phyloP scores from a whole-genome alignment of 2,888 invertebrate genomes.

The Pycnomerus fuliginosus region DNA sequence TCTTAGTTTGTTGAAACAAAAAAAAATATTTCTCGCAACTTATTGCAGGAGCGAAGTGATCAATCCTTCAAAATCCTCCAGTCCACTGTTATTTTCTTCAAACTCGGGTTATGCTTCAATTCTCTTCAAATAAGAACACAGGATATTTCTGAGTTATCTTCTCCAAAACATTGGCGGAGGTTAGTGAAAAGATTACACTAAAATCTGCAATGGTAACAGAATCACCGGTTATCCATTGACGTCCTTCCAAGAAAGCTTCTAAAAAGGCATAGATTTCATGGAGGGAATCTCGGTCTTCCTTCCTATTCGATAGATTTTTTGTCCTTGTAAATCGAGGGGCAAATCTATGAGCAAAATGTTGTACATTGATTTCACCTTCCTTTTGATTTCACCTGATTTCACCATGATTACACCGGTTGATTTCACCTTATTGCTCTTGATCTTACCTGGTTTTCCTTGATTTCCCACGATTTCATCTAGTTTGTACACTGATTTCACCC shows the following conservation, averaged over 20 bases:
- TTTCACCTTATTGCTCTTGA: neutral
- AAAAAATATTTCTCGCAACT: no score
- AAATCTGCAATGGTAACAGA: slow-evolving; percentile 38
- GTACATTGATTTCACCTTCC: no score
- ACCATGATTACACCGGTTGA: no score
- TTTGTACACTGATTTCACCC: no score
- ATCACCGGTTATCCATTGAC: slow-evolving; percentile 29
- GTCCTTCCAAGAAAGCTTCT: slow-evolving; percentile 53
- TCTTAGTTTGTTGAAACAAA: no score
- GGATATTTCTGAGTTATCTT: slow-evolving; percentile 8
- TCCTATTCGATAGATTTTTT: slow-evolving; percentile 15
- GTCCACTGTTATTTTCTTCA: no score
- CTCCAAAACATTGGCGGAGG: slow-evolving; percentile 25
- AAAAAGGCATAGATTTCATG: slow-evolving; percentile 48
- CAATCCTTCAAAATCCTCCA: no score
- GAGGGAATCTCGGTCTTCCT: slow-evolving; percentile 3
- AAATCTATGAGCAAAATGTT: no score
- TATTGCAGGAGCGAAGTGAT: no score
- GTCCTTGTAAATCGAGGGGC: slow-evolving; percentile 21
- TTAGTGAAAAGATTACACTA: slow-evolving; percentile 22
- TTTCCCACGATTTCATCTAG: no score
- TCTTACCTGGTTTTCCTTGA: slow-evolving; percentile 58
- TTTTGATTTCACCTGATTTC: no score
- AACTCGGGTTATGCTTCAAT: slow-evolving; percentile 42
- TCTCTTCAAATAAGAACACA: slow-evolving; percentile 40